Base-by-base conservation (phyloP, 2,888 invertebrate species). In the Prenolepis imparis region DNA sequence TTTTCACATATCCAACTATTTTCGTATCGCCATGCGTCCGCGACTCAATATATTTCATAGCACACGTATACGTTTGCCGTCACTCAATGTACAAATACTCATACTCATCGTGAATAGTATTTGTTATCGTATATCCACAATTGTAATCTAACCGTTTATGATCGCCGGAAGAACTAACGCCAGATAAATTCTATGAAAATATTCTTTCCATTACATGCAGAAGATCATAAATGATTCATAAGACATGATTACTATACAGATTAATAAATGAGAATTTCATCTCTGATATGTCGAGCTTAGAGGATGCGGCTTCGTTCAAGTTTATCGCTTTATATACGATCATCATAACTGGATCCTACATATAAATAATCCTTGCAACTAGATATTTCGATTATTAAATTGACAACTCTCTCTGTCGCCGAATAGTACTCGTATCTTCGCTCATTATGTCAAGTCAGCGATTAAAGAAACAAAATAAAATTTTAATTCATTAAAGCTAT, bases 1-100 rank as follows among this genome's bases (percentile, higher is more conserved):
- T 57, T 67, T n/a, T 39, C 28, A 66, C 8, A 24, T 28, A 77
- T 55, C 12, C 55, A n/a, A 67, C 18, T 24, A 36, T 75, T 28
- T 66, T 36, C 12, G 11, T 63, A n/a, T 66, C 24, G n/a, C 18
- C 11, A 36, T 15, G 21, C 24, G 48, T 36, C n/a, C 18, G 28
- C 12, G 66, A 39, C 15, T 39, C n/a, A 77, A 77, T 77, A 77
- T 77, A 39, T 66, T 66, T 67, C n/a, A 55, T 55, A 55, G 3
- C 41, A 12, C 15, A 11, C 24, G 6, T 6, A 11, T 4, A 66
- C n/a, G 48, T 32, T 64, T 36, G 18, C 12, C 15, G 11, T 11
- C 9, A 8, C 24, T 41, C 18, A 28, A 28, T 28, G 41, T 52
- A 24, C 24, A 66, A 52, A 39, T 52, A 75, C 15, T 12, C 55